These are phyloP conservation scores for Hippopotamyrus pictus DNA, from an alignment of 2,797 vertebrate species.

Conservation along the genomic window DNA sequence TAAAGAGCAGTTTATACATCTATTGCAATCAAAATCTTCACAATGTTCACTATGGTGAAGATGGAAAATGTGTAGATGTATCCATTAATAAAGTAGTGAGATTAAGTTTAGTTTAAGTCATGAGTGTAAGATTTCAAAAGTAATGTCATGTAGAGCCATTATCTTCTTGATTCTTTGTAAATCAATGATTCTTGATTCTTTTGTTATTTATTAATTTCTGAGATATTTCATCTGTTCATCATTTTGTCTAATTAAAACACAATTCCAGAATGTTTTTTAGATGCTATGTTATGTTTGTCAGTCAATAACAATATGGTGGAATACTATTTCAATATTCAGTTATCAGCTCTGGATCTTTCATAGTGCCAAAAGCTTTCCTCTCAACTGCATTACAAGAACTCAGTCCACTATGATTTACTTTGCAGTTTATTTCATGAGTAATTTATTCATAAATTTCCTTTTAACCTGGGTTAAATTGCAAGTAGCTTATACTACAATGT, in stretches of 20 bases:
- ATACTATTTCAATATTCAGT: background rate
- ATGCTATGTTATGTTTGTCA: background rate
- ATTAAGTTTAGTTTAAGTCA: background rate
- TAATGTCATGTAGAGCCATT: background rate
- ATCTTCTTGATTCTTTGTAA: background rate
- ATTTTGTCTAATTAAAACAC: background rate
- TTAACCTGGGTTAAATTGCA: background rate
- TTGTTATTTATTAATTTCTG: background rate
- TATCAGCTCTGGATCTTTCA: background rate
- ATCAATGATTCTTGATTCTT: too few species aligned
- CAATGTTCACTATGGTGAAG: background rate
- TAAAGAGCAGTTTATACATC: background rate
- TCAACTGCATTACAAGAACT: background rate
- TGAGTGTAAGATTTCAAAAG: background rate
- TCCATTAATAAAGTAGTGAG: background rate
- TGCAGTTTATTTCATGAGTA: background rate
- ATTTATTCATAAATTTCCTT: background rate
- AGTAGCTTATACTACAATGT: background rate
- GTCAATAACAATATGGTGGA: background rate
- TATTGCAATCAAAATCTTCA: background rate
- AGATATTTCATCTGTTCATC: background rate
- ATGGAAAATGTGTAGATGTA: background rate
- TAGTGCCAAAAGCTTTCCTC: background rate
- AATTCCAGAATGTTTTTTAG: background rate
- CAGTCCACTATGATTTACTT: background rate